Percentiles rank a stretch among this genome's conserved stretches.
These are phyloP conservation scores for Enteromius radiatus DNA, from an alignment of 2,797 vertebrate species.

Conservation along the genomic window DNA sequence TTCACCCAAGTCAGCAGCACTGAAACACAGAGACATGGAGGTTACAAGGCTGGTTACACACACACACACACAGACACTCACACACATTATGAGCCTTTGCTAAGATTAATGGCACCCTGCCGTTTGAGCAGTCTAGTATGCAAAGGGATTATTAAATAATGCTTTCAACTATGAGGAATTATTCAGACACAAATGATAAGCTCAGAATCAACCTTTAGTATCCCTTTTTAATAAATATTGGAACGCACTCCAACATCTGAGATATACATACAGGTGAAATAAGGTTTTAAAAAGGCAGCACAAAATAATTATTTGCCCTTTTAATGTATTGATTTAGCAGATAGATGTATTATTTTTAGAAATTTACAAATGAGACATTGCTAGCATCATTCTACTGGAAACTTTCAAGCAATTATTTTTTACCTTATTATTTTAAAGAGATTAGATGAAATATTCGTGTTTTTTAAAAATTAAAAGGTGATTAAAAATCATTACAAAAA, in stretches of 20 bases:
- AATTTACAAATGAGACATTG: background rate
- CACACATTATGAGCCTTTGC: background rate
- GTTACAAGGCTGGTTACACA: slow-evolving; percentile 2
- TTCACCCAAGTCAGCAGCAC: slow-evolving; percentile 94
- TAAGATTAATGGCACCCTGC: slow-evolving; percentile 12
- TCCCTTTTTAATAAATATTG: background rate
- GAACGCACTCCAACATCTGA: background rate
- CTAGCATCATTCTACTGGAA: background rate
- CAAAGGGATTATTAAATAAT: slow-evolving; percentile 27
- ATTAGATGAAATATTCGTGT: background rate
- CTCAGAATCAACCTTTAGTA: background rate
- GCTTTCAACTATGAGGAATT: slow-evolving; percentile 5
- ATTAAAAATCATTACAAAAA: background rate
- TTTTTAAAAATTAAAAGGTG: background rate
- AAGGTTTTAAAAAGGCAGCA: background rate
- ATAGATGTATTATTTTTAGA: background rate
- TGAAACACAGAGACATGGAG: slow-evolving; percentile 52
- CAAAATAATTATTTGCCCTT: background rate
- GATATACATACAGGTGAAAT: background rate
- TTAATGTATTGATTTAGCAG: background rate
- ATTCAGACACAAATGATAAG: slow-evolving; percentile 12
- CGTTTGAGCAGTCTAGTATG: slow-evolving; percentile 6
- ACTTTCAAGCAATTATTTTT: background rate
- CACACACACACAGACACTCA: background rate
- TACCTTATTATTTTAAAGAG: background rate